Evolutionary conservation across 92 coral and sea anemone genomes (phyloP).

Genomic region (Isaurus tuberculatus): DNA sequence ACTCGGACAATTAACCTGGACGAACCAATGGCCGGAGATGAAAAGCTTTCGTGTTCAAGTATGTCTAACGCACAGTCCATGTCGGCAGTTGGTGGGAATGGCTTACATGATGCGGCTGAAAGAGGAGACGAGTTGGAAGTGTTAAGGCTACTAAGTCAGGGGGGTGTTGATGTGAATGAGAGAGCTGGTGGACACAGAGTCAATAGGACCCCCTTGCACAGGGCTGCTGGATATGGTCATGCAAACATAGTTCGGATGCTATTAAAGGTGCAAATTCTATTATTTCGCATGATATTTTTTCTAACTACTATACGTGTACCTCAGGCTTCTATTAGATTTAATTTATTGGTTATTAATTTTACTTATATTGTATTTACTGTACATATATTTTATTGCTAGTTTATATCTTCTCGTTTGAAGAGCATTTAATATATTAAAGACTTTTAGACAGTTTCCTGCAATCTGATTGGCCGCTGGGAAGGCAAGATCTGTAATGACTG

Average conservation of each 20-base stretch:
- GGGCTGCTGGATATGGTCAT: conserved; percentile 95
- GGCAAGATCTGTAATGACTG: too few relatives aligned
- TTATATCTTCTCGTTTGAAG: too few relatives aligned
- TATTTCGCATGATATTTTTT: too few relatives aligned
- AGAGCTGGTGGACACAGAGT: conserved; percentile 92
- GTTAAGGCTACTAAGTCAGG: conserved; percentile 57
- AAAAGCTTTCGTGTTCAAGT: background rate
- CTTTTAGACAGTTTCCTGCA: too few relatives aligned
- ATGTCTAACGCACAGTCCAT: background rate
- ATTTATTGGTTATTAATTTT: too few relatives aligned
- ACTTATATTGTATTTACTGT: too few relatives aligned
- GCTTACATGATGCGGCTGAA: conserved; percentile 88
- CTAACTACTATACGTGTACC: too few relatives aligned
- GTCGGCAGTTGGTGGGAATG: conserved; percentile 21
- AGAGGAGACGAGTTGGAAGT: conserved; percentile 76
- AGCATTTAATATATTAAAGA: too few relatives aligned
- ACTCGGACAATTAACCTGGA: conserved; percentile 7
- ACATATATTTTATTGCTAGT: too few relatives aligned
- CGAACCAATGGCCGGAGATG: background rate
- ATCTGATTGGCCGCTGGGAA: too few relatives aligned
- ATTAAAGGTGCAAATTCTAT: conserved; percentile 65
- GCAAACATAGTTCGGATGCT: conserved; percentile 71
- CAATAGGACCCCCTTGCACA: conserved; percentile 87
- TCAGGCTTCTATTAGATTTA: too few relatives aligned
- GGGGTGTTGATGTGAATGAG: conserved; percentile 73